Conservation (phyloP, 2,888 invertebrate genomes). For the Melanchra persicariae region DNA sequence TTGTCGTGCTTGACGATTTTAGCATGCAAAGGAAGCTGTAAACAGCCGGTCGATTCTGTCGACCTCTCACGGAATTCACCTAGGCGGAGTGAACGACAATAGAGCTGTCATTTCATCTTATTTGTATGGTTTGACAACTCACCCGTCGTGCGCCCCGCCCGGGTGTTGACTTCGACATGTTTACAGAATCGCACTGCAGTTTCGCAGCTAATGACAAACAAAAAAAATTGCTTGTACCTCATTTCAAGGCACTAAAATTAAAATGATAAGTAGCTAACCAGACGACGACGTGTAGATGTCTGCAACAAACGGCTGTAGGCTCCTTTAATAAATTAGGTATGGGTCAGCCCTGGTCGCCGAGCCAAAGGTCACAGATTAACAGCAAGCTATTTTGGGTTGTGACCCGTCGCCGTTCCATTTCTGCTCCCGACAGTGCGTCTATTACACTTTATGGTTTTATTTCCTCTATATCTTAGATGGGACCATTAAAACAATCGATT, state of each 20-base stretch:
- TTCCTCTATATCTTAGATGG: conserved; percentile 64
- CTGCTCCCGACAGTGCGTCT: conserved; percentile 75
- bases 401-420: conserved; percentile 83
- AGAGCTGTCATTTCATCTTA: no score
- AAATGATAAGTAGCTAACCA: conserved; percentile 60
- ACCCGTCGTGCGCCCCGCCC: no score
- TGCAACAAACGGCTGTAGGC: conserved; percentile 75
- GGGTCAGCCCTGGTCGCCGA: conserved; percentile 78
- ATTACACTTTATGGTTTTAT: conserved; percentile 71
- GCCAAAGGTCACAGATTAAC: conserved; percentile 88
- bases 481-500: conserved; percentile 61
- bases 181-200: no score
- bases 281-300: conserved; percentile 63
- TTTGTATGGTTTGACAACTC: no score
- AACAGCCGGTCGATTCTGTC: no score
- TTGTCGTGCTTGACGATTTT: neutral
- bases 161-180: no score
- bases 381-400: conserved; percentile 83
- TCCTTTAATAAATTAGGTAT: conserved; percentile 84
- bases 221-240: no score
- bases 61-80: no score
- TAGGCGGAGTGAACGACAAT: no score
- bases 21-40: no score
- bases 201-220: neutral
- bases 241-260: conserved; percentile 55